These are phyloP conservation scores for Junonia oenone DNA, from an alignment of 2,888 invertebrate species.

Conservation along the genomic window DNA sequence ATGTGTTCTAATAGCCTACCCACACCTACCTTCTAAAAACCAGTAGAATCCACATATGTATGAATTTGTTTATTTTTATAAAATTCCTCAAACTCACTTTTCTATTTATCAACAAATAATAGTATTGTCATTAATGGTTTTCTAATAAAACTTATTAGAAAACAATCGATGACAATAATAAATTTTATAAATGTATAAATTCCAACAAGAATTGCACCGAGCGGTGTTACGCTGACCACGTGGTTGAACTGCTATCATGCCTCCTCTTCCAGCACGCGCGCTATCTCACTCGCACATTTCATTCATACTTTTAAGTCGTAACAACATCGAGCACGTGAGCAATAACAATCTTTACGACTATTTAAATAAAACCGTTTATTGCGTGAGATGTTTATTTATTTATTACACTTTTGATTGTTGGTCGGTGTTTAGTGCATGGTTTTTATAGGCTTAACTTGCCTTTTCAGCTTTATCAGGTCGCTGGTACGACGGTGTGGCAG, in stretches of 20 bases:
- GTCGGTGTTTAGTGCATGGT: constrained; percentile 76
- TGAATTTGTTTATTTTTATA: no score
- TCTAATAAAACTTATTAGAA: constrained; percentile 19
- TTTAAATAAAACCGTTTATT: constrained; percentile 75
- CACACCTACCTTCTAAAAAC: no score
- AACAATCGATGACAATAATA: constrained; percentile 15
- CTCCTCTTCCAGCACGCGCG: constrained; percentile 49
- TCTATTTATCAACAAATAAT: no score
- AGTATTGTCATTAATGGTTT: no score
- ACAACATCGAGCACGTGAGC: constrained; percentile 61
- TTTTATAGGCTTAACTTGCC: constrained; percentile 79
- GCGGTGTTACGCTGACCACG: constrained; percentile 67
- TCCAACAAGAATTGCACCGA: constrained; percentile 54
- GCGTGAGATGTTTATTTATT: constrained; percentile 71
- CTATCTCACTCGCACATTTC: constrained; percentile 60
- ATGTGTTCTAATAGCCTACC: no score
- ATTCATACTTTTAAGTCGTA: constrained; percentile 70
- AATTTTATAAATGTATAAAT: constrained; percentile 30
- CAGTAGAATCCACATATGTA: no score
- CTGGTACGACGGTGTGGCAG: constrained; percentile 74
- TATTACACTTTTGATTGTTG: constrained; percentile 66
- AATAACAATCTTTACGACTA: constrained; percentile 71
- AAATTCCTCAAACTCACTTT: no score
- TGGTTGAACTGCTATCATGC: constrained; percentile 60
- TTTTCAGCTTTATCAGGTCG: constrained; percentile 80